A percentile compares a stretch with the other conserved stretches of the same genome.
These are phyloP conservation scores for Strigamia crassipes DNA, from an alignment of 2,888 invertebrate genomes.

Conservation along the genomic window DNA sequence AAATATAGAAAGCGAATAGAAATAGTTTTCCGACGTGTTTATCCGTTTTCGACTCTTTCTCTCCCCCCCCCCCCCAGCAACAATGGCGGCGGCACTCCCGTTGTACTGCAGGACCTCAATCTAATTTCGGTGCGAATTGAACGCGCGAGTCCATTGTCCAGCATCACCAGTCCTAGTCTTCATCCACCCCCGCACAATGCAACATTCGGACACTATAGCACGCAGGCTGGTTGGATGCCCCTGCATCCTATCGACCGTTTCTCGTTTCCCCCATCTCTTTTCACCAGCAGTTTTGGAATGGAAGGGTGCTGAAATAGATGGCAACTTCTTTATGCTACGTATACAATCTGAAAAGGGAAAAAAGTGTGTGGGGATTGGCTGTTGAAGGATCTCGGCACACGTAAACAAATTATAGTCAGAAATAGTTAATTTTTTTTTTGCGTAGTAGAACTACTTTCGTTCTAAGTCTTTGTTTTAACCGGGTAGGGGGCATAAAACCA, in stretches of 20 bases:
- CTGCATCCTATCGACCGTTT: neutral
- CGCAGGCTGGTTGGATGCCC: neutral
- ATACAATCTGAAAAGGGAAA: neutral
- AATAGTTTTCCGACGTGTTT: slow-evolving; percentile 8
- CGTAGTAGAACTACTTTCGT: no score
- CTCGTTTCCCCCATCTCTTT: neutral
- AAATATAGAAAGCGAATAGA: slow-evolving; percentile 6
- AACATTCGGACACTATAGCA: slow-evolving; percentile 7
- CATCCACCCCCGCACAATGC: slow-evolving; percentile 29
- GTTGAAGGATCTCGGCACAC: neutral
- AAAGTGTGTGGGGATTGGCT: neutral
- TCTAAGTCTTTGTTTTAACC: no score
- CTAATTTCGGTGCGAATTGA: slow-evolving; percentile 32
- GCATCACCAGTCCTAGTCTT: neutral
- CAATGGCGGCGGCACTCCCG: slow-evolving; percentile 12
- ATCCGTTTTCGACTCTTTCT: neutral
- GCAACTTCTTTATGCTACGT: neutral
- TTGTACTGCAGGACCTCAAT: slow-evolving; percentile 1
- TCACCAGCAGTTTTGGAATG: neutral
- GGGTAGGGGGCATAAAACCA: no score
- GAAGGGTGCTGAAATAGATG: slow-evolving; percentile 4
- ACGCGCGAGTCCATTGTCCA: slow-evolving; percentile 22
- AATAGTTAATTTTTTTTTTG: no score
- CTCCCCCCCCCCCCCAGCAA: neutral
- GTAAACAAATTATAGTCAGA: neutral